A percentile compares a stretch with the other conserved stretches of the same genome.
These are phyloP conservation scores for Ornithoptera alexandrae DNA, from an alignment of 2,888 invertebrate genomes.

Conservation along the genomic window DNA sequence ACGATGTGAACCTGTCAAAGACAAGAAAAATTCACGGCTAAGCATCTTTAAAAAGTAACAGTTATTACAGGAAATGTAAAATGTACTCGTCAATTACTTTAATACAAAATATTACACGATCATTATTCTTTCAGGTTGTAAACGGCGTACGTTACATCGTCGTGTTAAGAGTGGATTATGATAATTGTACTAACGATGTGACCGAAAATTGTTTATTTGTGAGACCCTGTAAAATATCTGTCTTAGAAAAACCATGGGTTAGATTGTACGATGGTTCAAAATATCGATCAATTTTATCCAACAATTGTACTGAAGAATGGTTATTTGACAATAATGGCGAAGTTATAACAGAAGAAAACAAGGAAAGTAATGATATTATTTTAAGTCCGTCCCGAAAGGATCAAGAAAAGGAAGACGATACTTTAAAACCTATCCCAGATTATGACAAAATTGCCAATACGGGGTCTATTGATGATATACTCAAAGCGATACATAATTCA, in stretches of 20 bases:
- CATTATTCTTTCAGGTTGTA: constrained; percentile 70
- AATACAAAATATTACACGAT: constrained; percentile 1
- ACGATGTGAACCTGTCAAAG: too few species aligned
- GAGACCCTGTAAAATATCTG: constrained; percentile 80
- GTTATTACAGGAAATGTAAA: neutral
- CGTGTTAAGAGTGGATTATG: constrained; percentile 71
- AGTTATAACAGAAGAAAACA: constrained; percentile 39
- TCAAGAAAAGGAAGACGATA: constrained; percentile 28
- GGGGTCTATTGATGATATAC: constrained; percentile 54
- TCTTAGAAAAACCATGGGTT: constrained; percentile 84
- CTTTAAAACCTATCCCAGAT: constrained; percentile 36
- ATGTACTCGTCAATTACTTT: neutral
- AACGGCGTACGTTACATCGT: constrained; percentile 81
- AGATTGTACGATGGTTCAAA: constrained; percentile 78
- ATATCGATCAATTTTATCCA: constrained; percentile 80
- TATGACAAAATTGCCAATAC: constrained; percentile 48
- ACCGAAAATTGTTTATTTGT: constrained; percentile 50
- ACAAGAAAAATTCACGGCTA: too few species aligned
- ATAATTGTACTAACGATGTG: constrained; percentile 59
- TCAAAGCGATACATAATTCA: constrained; percentile 53
- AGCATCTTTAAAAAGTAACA: too few species aligned
- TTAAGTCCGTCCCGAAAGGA: constrained; percentile 33
- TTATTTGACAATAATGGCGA: constrained; percentile 67
- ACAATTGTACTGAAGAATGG: constrained; percentile 83
- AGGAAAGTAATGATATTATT: constrained; percentile 42